A percentile compares a stretch with the other conserved stretches of the same genome.
Conservation (phyloP, 1,140 invertebrate species). For the Teleogryllus occipitalis region DNA sequence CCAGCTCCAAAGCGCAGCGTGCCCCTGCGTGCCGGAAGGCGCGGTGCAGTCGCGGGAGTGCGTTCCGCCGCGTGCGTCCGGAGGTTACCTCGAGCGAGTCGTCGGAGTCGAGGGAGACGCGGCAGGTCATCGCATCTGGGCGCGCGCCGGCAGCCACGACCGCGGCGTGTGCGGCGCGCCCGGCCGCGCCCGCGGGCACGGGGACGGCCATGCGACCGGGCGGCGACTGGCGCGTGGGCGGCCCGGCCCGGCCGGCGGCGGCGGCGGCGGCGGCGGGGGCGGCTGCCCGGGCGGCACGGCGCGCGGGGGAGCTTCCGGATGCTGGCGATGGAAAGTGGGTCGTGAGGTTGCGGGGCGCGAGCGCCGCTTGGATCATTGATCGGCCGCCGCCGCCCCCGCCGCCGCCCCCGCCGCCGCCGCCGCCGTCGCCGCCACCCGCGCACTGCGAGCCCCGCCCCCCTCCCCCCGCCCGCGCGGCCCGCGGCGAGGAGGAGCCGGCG, state of each 20-base stretch:
- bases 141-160: too few species aligned
- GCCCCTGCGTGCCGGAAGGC: too few species aligned
- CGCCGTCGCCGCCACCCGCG: background rate
- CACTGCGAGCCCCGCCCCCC: background rate
- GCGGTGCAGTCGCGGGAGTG: background rate
- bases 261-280: too few species aligned
- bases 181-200: background rate
- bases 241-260: too few species aligned
- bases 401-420: too few species aligned
- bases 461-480: too few species aligned
- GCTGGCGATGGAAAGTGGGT: slow-evolving; percentile 2
- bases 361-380: background rate
- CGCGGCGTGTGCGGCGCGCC: too few species aligned
- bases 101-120: background rate
- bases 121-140: background rate
- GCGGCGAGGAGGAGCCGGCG: background rate
- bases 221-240: background rate
- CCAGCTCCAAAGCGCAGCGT: background rate
- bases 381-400: too few species aligned
- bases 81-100: background rate
- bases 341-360: background rate
- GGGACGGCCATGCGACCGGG: background rate
- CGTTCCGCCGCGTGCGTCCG: background rate
- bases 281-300: too few species aligned
- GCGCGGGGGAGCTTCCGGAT: too few species aligned